Evolutionary conservation across 2,113 vertebrate genomes (phyloP), one percentile per base, ranked within the genome.

Genomic region (Rissa tridactyla): DNA sequence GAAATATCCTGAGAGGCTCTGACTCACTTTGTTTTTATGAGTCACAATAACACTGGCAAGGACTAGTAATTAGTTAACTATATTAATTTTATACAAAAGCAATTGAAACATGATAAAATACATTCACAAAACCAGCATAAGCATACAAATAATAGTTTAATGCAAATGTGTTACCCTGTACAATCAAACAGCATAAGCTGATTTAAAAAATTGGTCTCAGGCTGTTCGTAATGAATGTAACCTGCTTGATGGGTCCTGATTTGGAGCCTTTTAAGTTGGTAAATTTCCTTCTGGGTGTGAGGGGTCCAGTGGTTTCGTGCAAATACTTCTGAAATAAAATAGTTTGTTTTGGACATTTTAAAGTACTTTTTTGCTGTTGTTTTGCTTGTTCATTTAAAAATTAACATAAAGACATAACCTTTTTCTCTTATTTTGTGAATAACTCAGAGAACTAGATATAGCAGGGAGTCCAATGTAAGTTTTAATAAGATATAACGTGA

Each of bases 11-110:
- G 49, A 82, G 32, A 79, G 32, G 16, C 57, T 90, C 89, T 96
- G 94, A 96, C 88, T 96, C 92, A 95, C 26, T 6, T 47, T 76
- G 64, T 76, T 83, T 8, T 70, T 89, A 54, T 93, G 92, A 97
- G 75, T 94, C 92, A 96, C 55, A 47, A 8, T 23, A 80, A 58
- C 13, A 70, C 13, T 34, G 58, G 9, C 23, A 95, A 80, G 27
- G 82, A 85, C 58, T 92, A 62, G 55, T 91, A 82, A 84, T 92
- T 77, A 93, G 49, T 76, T 86, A 92, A 73, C 36, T 38, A 14
- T 27, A 70, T 44, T 34, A 72, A 64, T 87, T 94, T 87, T 72
- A 65, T n/a, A 82, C 25, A 82, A 92, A 94, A 90, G 2, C 38
- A 30, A 30, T 62, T 73, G 54, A 82, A 84, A 55, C 22, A 47